Percentiles rank a stretch among this genome's conserved stretches.
Conservation (phyloP, 2,113 vertebrate species). For the Varanus komodoensis region DNA sequence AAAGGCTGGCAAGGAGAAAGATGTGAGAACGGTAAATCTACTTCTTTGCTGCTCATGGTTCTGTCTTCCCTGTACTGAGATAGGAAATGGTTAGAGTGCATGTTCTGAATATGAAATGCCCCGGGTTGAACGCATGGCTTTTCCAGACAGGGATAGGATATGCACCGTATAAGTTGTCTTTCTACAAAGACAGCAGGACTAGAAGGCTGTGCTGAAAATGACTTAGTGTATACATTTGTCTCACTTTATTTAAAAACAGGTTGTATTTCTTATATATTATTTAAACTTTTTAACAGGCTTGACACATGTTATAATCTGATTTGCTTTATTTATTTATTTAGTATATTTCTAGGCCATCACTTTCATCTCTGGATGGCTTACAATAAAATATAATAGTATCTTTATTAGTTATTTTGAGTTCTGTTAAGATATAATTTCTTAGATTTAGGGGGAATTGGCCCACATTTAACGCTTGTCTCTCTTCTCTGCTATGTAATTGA, state of each 20-base stretch:
- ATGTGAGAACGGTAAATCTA: conserved; percentile 85
- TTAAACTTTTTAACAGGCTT: neutral
- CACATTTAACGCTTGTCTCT: neutral
- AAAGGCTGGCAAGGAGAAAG: conserved; percentile 87
- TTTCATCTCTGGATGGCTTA: too few relatives aligned
- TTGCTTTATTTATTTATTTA: neutral
- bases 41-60: conserved; percentile 4
- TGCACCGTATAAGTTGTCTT: neutral
- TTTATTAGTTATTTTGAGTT: neutral
- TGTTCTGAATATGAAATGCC: neutral
- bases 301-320: neutral
- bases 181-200: neutral
- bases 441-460: neutral
- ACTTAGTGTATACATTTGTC: neutral
- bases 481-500: neutral
- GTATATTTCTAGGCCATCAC: too few relatives aligned
- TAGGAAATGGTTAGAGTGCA: neutral
- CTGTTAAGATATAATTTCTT: neutral
- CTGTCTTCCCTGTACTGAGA: neutral
- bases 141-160: neutral
- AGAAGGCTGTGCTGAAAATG: neutral
- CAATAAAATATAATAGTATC: neutral
- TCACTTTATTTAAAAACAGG: neutral
- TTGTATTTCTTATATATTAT: neutral
- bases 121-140: neutral